Base-by-base conservation (phyloP, 2,888 invertebrate genomes). In the Diogma glabrata region DNA sequence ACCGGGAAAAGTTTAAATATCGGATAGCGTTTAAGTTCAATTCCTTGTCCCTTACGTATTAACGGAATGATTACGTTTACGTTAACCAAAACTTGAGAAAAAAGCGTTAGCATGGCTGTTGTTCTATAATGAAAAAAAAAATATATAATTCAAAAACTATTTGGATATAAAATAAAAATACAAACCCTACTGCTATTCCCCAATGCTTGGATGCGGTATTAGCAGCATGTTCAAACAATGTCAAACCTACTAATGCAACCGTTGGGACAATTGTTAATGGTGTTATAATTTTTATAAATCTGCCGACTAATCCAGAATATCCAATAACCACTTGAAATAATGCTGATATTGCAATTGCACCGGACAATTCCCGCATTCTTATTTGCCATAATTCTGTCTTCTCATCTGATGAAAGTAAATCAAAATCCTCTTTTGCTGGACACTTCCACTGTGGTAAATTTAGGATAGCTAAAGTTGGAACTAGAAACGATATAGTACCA, bases 261-360 rank as follows among this genome's bases (percentile, higher is more conserved):
- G 89, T 88, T 0, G 90, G 90, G 0, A 82, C 84, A 49, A 91
- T 87, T 1, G 88, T 86, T 53, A 91, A 67, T 0, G 91, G 91
- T 0, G 90, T 88, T 49, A 91, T 84, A 61, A 77, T 84, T 47
- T 77, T 78, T 2, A 91, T 69, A 50, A 89, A 62, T 19, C 82
- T 74, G 0, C 89, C 89, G 52, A 89, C 78, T 10, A 88, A 70
- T 2, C 91, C 90, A 63, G 76, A 75, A 55, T 75, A 79, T 7
- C 79, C 90, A 49, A 87, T 72, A 45, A 86, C 63, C 3, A 89
- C 74, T 70, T 90, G 87, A 51, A 87, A 79, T 40, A 86, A 58
- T 0, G 88, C 84, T 0, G 88, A 79, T 0, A 87, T 78, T 3
- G 87, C 83, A 14, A 90, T 87, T 2, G 88, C 87, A 0, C 90